Conservation (phyloP, 2,888 invertebrate species). For the Spisula solida region DNA sequence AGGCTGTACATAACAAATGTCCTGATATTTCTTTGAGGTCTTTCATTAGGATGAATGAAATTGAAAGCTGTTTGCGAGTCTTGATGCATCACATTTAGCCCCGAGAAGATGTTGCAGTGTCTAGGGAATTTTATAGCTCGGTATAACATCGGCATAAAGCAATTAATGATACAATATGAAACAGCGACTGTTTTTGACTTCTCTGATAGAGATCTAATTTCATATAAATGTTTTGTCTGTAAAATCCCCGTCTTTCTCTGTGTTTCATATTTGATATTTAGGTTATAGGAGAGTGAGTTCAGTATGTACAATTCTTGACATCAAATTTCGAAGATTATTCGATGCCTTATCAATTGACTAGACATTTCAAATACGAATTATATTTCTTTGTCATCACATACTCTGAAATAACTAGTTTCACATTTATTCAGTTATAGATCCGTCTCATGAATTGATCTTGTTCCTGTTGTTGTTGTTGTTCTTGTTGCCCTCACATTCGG, state of each 20-base stretch:
- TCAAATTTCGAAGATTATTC: no score
- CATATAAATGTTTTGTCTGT: neutral
- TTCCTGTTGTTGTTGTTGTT: no score
- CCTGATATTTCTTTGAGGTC: slow-evolving; percentile 42
- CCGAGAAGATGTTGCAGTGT: slow-evolving; percentile 17
- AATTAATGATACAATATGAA: slow-evolving; percentile 13
- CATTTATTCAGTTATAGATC: no score
- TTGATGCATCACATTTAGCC: slow-evolving; percentile 19
- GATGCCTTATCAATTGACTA: no score
- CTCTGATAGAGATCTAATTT: neutral
- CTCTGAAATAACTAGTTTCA: no score
- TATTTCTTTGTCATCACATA: no score
- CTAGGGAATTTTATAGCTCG: slow-evolving; percentile 2
- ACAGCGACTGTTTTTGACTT: slow-evolving; percentile 16
- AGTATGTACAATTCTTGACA: no score
- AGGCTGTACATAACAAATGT: slow-evolving; percentile 59
- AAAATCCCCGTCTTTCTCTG: neutral
- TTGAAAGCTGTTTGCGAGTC: slow-evolving; percentile 34
- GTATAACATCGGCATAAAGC: slow-evolving; percentile 14
- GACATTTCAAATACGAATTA: no score
- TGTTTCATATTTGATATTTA: no score
- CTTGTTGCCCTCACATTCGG: no score
- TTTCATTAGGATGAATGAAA: slow-evolving; percentile 44
- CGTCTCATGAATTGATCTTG: no score
- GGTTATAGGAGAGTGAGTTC: no score